phyloP scores from a whole-genome alignment of 1,140 invertebrate species.

The Epicauta chinensis region DNA sequence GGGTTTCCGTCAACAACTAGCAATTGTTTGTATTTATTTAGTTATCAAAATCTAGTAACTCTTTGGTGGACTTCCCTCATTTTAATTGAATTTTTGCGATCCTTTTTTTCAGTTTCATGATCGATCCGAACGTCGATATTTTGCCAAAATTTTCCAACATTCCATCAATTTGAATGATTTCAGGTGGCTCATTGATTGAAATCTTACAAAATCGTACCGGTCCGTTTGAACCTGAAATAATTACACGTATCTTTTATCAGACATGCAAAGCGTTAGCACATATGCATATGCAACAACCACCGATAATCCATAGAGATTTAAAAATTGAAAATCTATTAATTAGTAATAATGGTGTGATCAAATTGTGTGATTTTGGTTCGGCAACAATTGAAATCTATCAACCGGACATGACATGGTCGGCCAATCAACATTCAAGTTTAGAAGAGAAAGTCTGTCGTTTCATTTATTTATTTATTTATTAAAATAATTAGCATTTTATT shows the following conservation, averaged over 20 bases:
- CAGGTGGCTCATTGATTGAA: constrained; percentile 75
- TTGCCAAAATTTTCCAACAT: no score
- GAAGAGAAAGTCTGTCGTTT: constrained; percentile 80
- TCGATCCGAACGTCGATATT: no score
- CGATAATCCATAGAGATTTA: constrained; percentile 90
- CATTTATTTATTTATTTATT: constrained; percentile 2
- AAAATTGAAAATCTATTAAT: constrained; percentile 73
- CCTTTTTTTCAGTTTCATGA: no score
- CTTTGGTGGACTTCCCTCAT: no score
- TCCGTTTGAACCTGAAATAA: constrained; percentile 63
- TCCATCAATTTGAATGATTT: no score
- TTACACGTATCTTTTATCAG: constrained; percentile 90
- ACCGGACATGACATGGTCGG: constrained; percentile 87
- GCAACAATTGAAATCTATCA: constrained; percentile 77
- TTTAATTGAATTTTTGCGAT: no score
- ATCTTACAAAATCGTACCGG: constrained; percentile 59
- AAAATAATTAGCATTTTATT: not conserved
- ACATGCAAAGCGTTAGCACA: constrained; percentile 83
- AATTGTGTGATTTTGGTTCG: constrained; percentile 98
- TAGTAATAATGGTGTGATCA: constrained; percentile 74
- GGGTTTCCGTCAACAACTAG: no score
- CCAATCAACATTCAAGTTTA: constrained; percentile 80
- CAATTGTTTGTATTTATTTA: no score
- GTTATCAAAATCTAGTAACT: no score
- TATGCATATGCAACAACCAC: constrained; percentile 85